phyloP scores from a whole-genome alignment of 2,888 invertebrate species.

The Cybosia mesomella region DNA sequence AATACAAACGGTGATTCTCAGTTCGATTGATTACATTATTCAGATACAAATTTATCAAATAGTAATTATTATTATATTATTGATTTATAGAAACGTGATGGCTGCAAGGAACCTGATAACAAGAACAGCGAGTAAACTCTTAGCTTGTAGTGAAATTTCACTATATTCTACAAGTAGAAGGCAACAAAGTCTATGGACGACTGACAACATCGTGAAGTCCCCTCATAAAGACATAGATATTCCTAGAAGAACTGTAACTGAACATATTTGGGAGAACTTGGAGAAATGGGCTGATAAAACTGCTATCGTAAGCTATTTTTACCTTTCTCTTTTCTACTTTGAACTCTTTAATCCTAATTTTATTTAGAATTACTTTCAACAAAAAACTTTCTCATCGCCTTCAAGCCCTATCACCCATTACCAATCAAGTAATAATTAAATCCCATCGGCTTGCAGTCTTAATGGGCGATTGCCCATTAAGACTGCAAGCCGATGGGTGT shows the following conservation, averaged over 20 bases:
- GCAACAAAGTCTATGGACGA: constrained; percentile 62
- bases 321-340: neutral
- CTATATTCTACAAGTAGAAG: constrained; percentile 30
- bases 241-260: constrained; percentile 84
- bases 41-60: neutral
- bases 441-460: too few species aligned
- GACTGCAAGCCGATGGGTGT: too few species aligned
- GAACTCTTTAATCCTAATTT: too few species aligned
- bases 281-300: constrained; percentile 88
- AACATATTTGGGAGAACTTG: constrained; percentile 88
- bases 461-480: too few species aligned
- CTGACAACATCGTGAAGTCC: constrained; percentile 75
- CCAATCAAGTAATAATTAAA: too few species aligned
- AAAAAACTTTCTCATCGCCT: too few species aligned
- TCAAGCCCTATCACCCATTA: too few species aligned
- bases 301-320: constrained; percentile 86
- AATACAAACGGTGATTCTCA: neutral
- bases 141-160: constrained; percentile 40
- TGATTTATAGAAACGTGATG: constrained; percentile 47
- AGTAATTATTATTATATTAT: too few species aligned
- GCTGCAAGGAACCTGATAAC: constrained; percentile 47
- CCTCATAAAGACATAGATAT: constrained; percentile 80
- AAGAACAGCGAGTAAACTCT: constrained; percentile 48
- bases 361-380: too few species aligned
- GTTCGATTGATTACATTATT: neutral